These are phyloP conservation scores for Ridgeia piscesae DNA, from an alignment of 1,140 invertebrate species.

Conservation along the genomic window DNA sequence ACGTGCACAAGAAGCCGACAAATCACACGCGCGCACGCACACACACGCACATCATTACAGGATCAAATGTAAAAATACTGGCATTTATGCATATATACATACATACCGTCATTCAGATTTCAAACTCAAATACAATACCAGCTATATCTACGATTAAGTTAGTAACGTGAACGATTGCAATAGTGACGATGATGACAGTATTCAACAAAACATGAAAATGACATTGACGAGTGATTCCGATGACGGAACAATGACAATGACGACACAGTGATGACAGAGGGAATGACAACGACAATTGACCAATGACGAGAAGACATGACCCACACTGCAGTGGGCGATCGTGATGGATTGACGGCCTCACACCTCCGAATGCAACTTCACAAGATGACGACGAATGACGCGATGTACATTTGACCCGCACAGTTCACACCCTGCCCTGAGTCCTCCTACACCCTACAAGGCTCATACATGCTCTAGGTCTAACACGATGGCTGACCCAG, in stretches of 20 bases:
- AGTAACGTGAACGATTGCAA: not conserved
- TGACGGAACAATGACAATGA: not conserved
- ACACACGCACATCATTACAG: not conserved
- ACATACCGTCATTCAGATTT: too few species aligned
- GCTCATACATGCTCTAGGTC: not conserved
- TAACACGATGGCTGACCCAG: not conserved
- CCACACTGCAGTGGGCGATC: too few species aligned
- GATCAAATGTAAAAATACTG: not conserved
- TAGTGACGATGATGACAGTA: not conserved
- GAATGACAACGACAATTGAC: not conserved
- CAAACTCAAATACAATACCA: not conserved
- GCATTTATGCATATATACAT: not conserved
- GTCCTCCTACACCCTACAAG: not conserved
- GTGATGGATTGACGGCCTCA: not conserved
- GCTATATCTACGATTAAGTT: conserved; percentile 1
- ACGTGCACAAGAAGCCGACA: not conserved
- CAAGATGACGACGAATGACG: not conserved
- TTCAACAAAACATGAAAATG: not conserved
- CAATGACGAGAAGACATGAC: too few species aligned
- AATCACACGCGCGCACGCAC: not conserved
- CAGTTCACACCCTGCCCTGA: not conserved
- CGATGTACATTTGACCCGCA: not conserved
- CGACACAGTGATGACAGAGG: not conserved
- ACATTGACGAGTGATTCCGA: not conserved
- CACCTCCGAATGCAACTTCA: not conserved